These are phyloP conservation scores for Hippopotamus amphibius DNA, from an alignment of 2,113 vertebrate species.

Conservation along the genomic window DNA sequence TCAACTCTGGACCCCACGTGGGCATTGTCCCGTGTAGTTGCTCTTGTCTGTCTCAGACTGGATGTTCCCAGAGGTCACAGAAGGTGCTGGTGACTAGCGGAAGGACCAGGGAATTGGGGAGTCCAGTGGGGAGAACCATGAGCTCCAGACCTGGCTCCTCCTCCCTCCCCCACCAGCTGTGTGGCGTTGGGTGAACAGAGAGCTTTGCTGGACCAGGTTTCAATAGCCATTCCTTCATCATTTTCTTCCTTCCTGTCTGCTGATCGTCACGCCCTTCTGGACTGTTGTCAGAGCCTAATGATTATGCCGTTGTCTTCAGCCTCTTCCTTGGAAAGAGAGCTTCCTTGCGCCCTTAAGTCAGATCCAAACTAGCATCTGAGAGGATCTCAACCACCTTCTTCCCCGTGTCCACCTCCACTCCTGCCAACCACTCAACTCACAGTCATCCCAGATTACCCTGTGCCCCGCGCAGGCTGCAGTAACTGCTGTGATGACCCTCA, in stretches of 20 bases:
- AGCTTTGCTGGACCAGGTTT: neutral
- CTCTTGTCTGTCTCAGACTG: neutral
- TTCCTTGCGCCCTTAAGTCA: neutral
- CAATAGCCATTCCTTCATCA: neutral
- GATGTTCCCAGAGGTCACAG: neutral
- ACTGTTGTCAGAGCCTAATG: neutral
- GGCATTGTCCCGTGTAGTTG: neutral
- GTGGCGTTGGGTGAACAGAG: neutral
- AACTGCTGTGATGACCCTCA: no score
- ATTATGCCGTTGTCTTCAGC: neutral
- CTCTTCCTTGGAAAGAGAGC: neutral
- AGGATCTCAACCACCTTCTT: neutral
- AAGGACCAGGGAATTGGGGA: neutral
- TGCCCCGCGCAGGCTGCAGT: neutral
- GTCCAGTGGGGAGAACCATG: neutral
- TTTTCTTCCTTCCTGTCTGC: neutral
- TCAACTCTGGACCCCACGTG: neutral
- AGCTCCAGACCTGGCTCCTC: neutral
- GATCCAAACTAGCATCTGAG: neutral
- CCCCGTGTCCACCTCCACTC: neutral
- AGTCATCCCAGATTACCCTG: neutral
- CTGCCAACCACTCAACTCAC: neutral
- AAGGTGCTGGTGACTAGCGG: neutral
- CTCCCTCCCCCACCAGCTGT: neutral
- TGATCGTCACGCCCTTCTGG: accelerated